Conservation (phyloP, 1,140 invertebrate genomes). For the Polyergus mexicanus region DNA sequence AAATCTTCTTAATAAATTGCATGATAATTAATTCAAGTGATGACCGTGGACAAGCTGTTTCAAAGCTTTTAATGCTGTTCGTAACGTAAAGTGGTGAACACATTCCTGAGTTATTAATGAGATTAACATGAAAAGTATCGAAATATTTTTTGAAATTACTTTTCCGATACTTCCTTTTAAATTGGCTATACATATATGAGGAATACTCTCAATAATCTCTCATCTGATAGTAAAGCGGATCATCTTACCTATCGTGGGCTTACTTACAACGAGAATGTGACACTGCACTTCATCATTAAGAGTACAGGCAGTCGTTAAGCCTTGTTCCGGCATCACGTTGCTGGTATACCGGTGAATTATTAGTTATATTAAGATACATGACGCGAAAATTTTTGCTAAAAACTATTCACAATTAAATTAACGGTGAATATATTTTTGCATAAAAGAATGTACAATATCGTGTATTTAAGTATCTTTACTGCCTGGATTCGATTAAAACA, state of each 20-base stretch:
- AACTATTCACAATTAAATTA: background rate
- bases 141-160: conserved; percentile 31
- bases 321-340: conserved; percentile 52
- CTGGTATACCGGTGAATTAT: conserved; percentile 46
- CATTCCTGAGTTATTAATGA: conserved; percentile 52
- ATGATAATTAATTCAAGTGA: conserved; percentile 51
- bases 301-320: conserved; percentile 49
- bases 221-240: conserved; percentile 47
- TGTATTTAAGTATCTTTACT: background rate
- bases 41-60: conserved; percentile 15
- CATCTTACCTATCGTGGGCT: conserved; percentile 53
- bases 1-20: conserved; percentile 62
- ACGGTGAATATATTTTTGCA: background rate
- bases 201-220: conserved; percentile 44
- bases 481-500: background rate
- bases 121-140: conserved; percentile 33
- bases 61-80: conserved; percentile 49
- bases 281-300: conserved; percentile 50
- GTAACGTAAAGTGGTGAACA: conserved; percentile 26
- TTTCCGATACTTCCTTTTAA: background rate
- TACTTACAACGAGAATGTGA: conserved; percentile 49
- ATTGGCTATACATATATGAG: background rate
- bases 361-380: conserved; percentile 30
- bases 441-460: background rate
- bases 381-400: conserved; percentile 1